Evolutionary conservation across 1,140 invertebrate species (phyloP).

Genomic region (Steinernema feltiae): DNA sequence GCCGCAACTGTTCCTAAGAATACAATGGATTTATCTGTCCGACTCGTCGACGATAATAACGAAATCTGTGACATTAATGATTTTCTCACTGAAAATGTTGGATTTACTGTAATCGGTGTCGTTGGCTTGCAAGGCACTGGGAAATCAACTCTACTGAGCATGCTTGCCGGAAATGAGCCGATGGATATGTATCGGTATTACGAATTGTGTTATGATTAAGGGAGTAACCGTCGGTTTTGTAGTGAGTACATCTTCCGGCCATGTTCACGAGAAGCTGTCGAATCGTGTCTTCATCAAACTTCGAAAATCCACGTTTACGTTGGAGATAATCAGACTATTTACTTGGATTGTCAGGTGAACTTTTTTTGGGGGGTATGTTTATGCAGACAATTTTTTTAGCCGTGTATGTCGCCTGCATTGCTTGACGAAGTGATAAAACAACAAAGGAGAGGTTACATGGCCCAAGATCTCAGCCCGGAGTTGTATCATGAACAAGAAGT

Average conservation of each 20-base stretch:
- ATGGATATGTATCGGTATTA: conserved; percentile 46
- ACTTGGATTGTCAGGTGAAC: conserved; percentile 50
- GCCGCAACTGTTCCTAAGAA: neutral
- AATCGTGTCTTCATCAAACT: conserved; percentile 50
- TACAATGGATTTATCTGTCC: neutral
- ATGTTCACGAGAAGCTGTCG: conserved; percentile 44
- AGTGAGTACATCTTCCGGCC: conserved; percentile 54
- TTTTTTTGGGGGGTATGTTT: neutral
- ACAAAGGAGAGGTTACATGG: conserved; percentile 9
- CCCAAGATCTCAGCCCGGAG: conserved; percentile 19
- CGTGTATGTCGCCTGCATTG: conserved; percentile 23
- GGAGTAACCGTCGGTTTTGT: conserved; percentile 16
- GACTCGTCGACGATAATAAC: conserved; percentile 17
- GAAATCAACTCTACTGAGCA: conserved; percentile 50
- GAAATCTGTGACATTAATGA: conserved; percentile 27
- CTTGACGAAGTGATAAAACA: conserved; percentile 14
- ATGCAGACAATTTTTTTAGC: conserved; percentile 33
- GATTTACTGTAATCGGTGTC: conserved; percentile 46
- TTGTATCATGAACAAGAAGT: conserved; percentile 17
- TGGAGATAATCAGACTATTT: conserved; percentile 40
- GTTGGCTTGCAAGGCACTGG: conserved; percentile 46
- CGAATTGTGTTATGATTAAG: conserved; percentile 18
- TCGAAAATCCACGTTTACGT: conserved; percentile 41
- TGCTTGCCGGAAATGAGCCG: conserved; percentile 54
- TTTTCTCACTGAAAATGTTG: conserved; percentile 59